Evolutionary conservation across 2,888 invertebrate species (phyloP).

Genomic region (Lordiphosa fenestrarum): DNA sequence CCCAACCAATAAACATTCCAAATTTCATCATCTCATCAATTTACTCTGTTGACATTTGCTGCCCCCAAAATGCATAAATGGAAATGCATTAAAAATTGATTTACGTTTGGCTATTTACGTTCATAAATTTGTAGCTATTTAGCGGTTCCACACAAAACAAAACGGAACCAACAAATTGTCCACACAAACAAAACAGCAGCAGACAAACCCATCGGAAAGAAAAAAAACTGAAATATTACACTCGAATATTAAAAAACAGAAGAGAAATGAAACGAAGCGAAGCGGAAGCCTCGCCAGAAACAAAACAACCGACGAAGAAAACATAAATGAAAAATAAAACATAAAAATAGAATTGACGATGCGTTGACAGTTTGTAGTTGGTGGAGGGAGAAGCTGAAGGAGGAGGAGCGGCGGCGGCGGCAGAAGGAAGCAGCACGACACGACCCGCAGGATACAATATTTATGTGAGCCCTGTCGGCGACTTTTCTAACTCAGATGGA

Average conservation of each 20-base stretch:
- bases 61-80: conserved; percentile 30
- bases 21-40: conserved; percentile 31
- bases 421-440: neutral
- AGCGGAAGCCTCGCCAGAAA: conserved; percentile 53
- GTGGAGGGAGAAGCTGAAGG: conserved; percentile 8
- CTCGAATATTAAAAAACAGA: conserved; percentile 65
- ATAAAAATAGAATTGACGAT: conserved; percentile 75
- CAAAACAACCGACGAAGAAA: conserved; percentile 25
- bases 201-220: conserved; percentile 21
- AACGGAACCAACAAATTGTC: conserved; percentile 58
- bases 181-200: conserved; percentile 33
- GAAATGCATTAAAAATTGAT: conserved; percentile 75
- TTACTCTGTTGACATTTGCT: conserved; percentile 24
- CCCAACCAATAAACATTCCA: conserved; percentile 24
- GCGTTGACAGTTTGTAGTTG: conserved; percentile 62
- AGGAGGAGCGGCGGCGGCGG: neutral
- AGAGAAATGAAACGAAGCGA: conserved; percentile 37
- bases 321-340: conserved; percentile 68
- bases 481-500: no score
- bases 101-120: conserved; percentile 63
- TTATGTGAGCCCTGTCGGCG: no score
- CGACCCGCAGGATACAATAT: conserved; percentile 2
- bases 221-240: conserved; percentile 70
- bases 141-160: conserved; percentile 63
- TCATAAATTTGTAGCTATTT: conserved; percentile 76